Conservation (phyloP, 2,888 invertebrate species). For the Tridacna gigas region DNA sequence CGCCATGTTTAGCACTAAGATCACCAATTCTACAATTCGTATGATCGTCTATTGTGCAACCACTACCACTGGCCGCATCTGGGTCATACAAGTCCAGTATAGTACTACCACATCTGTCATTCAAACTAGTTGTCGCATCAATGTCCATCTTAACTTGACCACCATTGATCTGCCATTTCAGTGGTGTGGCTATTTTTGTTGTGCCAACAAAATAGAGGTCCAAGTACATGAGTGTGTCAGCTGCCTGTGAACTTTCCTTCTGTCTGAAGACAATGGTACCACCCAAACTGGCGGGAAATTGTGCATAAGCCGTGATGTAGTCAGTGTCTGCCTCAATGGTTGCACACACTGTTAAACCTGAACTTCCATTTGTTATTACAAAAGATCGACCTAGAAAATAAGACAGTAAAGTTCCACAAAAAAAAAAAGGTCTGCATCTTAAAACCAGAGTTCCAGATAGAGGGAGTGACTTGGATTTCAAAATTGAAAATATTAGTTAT, state of each 20-base stretch:
- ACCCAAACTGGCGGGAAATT: conserved; percentile 63
- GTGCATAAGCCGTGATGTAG: conserved; percentile 69
- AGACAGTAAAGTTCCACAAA: background rate
- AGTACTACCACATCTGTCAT: conserved; percentile 53
- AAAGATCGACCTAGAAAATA: conserved; percentile 67
- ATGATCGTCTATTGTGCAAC: conserved; percentile 54
- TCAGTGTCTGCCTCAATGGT: conserved; percentile 64
- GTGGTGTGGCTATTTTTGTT: conserved; percentile 21
- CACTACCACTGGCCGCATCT: conserved; percentile 22
- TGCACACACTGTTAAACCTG: conserved; percentile 60
- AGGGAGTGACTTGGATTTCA: too few relatives aligned
- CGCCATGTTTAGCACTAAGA: conserved; percentile 70
- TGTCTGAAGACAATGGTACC: conserved; percentile 73
- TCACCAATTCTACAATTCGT: conserved; percentile 69
- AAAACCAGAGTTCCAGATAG: too few relatives aligned
- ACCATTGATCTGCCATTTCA: conserved; percentile 64
- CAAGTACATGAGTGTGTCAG: conserved; percentile 65
- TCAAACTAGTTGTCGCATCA: conserved; percentile 44
- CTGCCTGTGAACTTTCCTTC: conserved; percentile 40
- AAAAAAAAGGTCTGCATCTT: background rate
- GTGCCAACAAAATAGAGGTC: conserved; percentile 61
- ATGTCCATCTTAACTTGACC: conserved; percentile 60
- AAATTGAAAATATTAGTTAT: too few relatives aligned
- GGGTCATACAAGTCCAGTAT: conserved; percentile 64
- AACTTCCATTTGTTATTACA: conserved; percentile 37